Conservation (phyloP, 1,140 invertebrate genomes). For the Dendrolimus kikuchii region DNA sequence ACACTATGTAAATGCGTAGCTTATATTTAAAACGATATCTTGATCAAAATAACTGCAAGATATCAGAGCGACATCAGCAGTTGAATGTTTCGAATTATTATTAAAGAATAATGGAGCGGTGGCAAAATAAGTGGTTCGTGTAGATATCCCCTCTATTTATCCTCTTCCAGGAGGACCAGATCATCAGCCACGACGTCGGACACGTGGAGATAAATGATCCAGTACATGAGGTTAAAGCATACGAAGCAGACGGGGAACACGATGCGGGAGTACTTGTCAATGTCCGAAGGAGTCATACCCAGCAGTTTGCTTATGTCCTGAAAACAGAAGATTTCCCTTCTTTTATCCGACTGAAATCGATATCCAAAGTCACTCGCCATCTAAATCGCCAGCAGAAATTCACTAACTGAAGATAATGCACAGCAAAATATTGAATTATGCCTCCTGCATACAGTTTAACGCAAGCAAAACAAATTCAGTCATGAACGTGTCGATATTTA, state of each 20-base stretch:
- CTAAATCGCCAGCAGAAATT: background rate
- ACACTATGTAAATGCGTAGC: too few relatives aligned
- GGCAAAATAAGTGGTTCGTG: conserved; percentile 56
- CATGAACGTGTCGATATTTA: conserved; percentile 32
- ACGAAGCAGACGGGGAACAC: conserved; percentile 96
- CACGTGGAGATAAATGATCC: conserved; percentile 96
- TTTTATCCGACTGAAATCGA: too few relatives aligned
- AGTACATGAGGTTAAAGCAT: conserved; percentile 97
- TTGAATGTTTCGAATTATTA: conserved; percentile 51
- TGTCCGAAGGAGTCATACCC: conserved; percentile 93
- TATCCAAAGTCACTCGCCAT: background rate
- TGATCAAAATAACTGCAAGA: too few relatives aligned
- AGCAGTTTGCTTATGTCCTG: conserved; percentile 88
- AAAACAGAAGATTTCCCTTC: conserved; percentile 8
- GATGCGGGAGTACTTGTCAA: conserved; percentile 95
- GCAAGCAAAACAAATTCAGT: conserved; percentile 3
- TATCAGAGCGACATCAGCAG: too few relatives aligned
- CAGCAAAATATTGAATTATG: background rate
- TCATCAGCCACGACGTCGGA: conserved; percentile 95
- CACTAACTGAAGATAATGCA: background rate
- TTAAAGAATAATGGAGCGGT: conserved; percentile 19
- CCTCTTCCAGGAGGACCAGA: conserved; percentile 88
- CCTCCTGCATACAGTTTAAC: background rate
- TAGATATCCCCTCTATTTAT: conserved; percentile 75
- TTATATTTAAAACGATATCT: too few relatives aligned